A percentile compares a stretch with the other conserved stretches of the same genome.
Conservation (phyloP, 30 jellyfish, hydroid and myxozoan species). For the Nemopilema nomurai region DNA sequence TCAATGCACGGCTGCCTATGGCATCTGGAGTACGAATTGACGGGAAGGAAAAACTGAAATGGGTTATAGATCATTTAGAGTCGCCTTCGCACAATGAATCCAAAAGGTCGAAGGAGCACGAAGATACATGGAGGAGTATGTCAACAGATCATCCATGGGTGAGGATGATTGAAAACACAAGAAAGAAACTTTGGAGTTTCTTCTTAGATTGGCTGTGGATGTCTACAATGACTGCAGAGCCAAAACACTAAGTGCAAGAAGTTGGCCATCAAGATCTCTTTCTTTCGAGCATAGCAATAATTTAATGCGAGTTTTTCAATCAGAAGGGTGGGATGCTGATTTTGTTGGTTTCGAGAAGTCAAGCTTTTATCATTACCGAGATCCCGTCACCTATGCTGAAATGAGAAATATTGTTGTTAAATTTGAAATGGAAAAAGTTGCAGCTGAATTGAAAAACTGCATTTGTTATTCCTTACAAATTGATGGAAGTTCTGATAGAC, state of each 20-base stretch:
- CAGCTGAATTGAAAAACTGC: constrained; percentile 26
- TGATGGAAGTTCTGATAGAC: constrained; percentile 58
- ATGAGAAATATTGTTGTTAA: constrained; percentile 16
- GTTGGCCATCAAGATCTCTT: constrained; percentile 70
- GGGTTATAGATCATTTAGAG: constrained; percentile 41
- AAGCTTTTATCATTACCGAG: constrained; percentile 42
- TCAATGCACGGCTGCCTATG: constrained; percentile 58
- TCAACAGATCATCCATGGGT: constrained; percentile 65
- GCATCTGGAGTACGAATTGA: constrained; percentile 57
- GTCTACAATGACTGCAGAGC: constrained; percentile 48
- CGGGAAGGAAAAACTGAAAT: constrained; percentile 51
- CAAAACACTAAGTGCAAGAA: constrained; percentile 67
- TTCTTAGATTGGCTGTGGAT: constrained; percentile 51
- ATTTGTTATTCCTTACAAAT: constrained; percentile 36
- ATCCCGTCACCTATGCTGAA: constrained; percentile 62
- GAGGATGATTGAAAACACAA: constrained; percentile 32
- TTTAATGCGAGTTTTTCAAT: constrained; percentile 24
- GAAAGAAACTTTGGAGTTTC: constrained; percentile 42
- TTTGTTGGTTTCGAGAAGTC: constrained; percentile 36
- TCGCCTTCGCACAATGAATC: constrained; percentile 59
- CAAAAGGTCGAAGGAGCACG: constrained; percentile 24
- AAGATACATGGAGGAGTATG: constrained; percentile 39
- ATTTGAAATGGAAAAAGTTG: constrained; percentile 16
- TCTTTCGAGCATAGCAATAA: constrained; percentile 39
- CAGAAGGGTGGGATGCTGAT: constrained; percentile 30